Evolutionary conservation across 1,140 invertebrate genomes (phyloP).

Genomic region (Drosophila neocordata): DNA sequence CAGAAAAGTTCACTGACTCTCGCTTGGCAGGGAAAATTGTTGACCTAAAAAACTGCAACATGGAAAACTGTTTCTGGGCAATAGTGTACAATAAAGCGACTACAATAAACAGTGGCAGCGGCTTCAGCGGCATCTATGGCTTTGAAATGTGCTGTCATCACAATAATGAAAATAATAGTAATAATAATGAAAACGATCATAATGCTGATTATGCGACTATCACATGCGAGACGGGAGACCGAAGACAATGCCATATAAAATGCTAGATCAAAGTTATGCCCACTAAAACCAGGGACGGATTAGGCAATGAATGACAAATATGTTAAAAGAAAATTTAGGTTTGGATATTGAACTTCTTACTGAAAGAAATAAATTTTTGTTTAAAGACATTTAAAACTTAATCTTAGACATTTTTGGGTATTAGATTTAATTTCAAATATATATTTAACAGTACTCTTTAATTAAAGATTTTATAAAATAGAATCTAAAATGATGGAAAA

Average conservation of each 20-base stretch:
- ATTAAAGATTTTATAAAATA: no score
- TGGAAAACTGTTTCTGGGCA: constrained; percentile 51
- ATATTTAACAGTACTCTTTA: no score
- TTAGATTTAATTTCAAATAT: no score
- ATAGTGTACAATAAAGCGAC: constrained; percentile 23
- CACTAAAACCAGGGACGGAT: background rate
- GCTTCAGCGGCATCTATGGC: constrained; percentile 12
- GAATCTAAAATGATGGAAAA: no score
- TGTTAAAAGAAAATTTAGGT: no score
- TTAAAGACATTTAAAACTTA: no score
- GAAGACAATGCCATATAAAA: background rate
- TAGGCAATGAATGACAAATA: no score
- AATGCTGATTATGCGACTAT: constrained; percentile 42
- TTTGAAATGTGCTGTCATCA: constrained; percentile 56
- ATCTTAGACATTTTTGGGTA: no score
- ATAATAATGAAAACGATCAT: constrained; percentile 44
- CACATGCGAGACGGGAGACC: background rate
- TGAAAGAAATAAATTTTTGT: no score
- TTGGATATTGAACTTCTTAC: no score
- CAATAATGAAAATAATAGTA: constrained; percentile 52
- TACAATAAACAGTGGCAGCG: background rate
- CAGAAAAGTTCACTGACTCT: constrained; percentile 64
- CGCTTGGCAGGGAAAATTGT: constrained; percentile 24
- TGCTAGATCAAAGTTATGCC: background rate
- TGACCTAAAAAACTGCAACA: constrained; percentile 62